Conservation (phyloP, 2,888 invertebrate genomes). For the Acrobasis suavella region DNA sequence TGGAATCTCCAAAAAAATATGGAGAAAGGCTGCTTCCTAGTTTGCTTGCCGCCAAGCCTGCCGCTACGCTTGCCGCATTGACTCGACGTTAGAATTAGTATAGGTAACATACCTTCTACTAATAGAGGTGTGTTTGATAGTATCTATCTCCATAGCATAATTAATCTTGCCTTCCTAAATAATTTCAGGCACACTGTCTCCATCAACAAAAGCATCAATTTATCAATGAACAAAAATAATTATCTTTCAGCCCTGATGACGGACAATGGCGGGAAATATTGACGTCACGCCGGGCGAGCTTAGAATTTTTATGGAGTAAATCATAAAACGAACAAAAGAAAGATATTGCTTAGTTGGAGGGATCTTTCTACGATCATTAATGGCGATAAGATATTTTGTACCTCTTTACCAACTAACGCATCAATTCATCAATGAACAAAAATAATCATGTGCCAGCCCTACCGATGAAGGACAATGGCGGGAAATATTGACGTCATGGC, state of each 20-base stretch:
- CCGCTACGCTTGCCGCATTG: too few species aligned
- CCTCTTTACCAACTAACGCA: neutral
- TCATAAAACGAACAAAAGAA: too few species aligned
- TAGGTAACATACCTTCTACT: too few species aligned
- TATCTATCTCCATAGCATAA: neutral
- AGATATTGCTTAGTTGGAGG: too few species aligned
- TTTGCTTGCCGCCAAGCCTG: too few species aligned
- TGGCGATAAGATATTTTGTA: too few species aligned
- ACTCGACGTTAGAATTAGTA: too few species aligned
- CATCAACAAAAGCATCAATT: slow-evolving; percentile 17
- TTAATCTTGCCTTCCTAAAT: slow-evolving; percentile 4
- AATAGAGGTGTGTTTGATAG: neutral
- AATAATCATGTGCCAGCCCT: slow-evolving; percentile 49
- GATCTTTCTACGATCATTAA: too few species aligned
- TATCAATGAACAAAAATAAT: slow-evolving; percentile 24
- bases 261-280: slow-evolving; percentile 60
- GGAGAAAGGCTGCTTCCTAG: too few species aligned
- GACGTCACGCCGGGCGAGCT: slow-evolving; percentile 45
- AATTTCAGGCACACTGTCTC: neutral
- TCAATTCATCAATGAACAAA: slow-evolving; percentile 24
- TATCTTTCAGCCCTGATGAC: slow-evolving; percentile 48
- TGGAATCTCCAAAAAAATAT: too few species aligned
- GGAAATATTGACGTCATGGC: slow-evolving; percentile 47
- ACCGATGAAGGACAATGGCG: slow-evolving; percentile 47
- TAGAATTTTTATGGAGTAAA: too few species aligned